Conservation (phyloP, 2,888 invertebrate species). For the Hyposoter dolosus region DNA sequence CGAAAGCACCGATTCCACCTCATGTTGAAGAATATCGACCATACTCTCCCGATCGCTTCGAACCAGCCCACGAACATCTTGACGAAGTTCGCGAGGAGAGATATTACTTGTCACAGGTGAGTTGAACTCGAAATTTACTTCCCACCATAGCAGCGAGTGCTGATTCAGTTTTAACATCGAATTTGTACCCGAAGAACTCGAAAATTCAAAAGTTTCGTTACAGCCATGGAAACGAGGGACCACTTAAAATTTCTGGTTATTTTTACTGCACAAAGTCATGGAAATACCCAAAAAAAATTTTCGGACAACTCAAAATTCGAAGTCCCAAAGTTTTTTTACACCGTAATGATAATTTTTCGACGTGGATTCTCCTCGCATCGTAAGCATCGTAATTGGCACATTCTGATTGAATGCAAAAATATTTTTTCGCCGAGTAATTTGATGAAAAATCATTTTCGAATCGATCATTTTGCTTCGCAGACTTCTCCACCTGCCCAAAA, state of each 20-base stretch:
- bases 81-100: slow-evolving; percentile 83
- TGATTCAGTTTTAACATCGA: neutral
- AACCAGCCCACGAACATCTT: slow-evolving; percentile 79
- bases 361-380: too few relatives aligned
- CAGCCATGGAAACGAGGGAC: neutral
- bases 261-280: neutral
- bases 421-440: too few relatives aligned
- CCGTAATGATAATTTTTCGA: too few relatives aligned
- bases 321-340: too few relatives aligned
- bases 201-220: neutral
- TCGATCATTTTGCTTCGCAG: too few relatives aligned
- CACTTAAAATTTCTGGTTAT: neutral
- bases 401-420: too few relatives aligned
- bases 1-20: slow-evolving; percentile 80
- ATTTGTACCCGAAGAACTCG: neutral
- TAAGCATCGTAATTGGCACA: too few relatives aligned
- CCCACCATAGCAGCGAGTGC: neutral
- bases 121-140: neutral
- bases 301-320: too few relatives aligned
- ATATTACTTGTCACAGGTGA: slow-evolving; percentile 82
- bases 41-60: slow-evolving; percentile 75
- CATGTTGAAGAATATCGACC: slow-evolving; percentile 75
- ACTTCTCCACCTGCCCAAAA: neutral
- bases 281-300: too few relatives aligned
- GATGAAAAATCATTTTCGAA: neutral